Percentiles rank a stretch among this genome's conserved stretches.
Conservation (phyloP, 1,140 invertebrate genomes). For the Aphis gossypii region DNA sequence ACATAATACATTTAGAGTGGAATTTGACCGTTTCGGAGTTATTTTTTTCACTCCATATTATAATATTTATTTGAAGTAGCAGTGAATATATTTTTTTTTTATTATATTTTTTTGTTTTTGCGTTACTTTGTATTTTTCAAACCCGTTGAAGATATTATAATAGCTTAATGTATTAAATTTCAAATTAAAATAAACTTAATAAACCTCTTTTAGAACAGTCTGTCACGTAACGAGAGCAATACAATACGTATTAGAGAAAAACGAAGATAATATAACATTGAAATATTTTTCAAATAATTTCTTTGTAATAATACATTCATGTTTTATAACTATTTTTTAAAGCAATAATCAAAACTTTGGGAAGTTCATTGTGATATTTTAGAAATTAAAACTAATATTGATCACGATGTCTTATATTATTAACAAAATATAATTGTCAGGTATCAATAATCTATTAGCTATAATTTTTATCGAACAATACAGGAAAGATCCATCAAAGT, state of each 20-base stretch:
- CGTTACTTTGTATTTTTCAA: neutral
- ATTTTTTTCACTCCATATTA: neutral
- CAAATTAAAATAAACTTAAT: neutral
- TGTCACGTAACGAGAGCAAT: neutral
- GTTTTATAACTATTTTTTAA: neutral
- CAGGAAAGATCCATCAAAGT: neutral
- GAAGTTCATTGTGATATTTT: neutral
- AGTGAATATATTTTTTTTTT: neutral
- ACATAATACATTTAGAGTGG: neutral
- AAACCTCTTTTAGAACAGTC: neutral
- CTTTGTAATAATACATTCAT: neutral
- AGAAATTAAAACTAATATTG: neutral
- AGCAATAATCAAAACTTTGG: neutral
- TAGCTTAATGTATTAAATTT: conserved; percentile 3
- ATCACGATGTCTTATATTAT: neutral
- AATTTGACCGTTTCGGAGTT: neutral
- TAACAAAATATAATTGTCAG: neutral
- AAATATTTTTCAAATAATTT: neutral
- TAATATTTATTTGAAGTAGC: conserved; percentile 18
- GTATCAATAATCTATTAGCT: neutral
- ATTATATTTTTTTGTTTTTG: neutral
- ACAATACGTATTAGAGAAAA: neutral
- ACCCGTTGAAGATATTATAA: neutral
- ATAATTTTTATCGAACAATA: neutral
- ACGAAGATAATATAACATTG: neutral